Evolutionary conservation across 2,113 vertebrate genomes (phyloP), one percentile per base, ranked within the genome.

Genomic region (Eudyptes chrysolophus): DNA sequence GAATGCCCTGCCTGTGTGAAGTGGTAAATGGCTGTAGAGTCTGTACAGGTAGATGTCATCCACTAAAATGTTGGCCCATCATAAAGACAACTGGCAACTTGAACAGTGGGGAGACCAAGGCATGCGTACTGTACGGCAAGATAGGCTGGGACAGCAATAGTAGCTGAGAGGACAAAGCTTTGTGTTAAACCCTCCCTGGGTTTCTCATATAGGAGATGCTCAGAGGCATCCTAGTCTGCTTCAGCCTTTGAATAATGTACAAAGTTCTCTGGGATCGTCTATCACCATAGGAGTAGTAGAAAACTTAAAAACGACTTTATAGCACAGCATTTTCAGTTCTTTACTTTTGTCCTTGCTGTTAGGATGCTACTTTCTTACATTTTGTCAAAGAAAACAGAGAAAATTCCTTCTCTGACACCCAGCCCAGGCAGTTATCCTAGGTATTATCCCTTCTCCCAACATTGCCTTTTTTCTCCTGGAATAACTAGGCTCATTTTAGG

Each of bases 61-160:
- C 0, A 0, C 19, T 58, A 27, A 75, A 57, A 34, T 54, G 21
- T 20, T 83, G 34, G 12, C 5, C 40, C 34, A 19, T 61, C 36
- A 5, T 18, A 42, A 78, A 54, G n/a, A n/a, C 51, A 70, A 7
- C 7, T 14, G 30, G 3, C 32, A 87, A 4, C 34, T 32, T 20
- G 49, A 12, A 4, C 62, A 16, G 24, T 32, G 34, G 34, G 11
- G 30, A 70, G 9, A 40, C 5, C 34, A 54, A 44, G 30, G n/a
- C 54, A n/a, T 0, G 0, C 0, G 5, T n/a, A 25, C 10, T 3
- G 0, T 26, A 8, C 1, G 8, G 20, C 32, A 44, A 5, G 11
- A 11, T 40, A 19, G 44, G 11, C 54, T 69, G 46, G 21, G 10
- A 51, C 64, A 84, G 30, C 27, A 80, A 36, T 1, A 60, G n/a